Conservation (phyloP, 2,888 invertebrate species). For the Caenorhabditis virilis region DNA sequence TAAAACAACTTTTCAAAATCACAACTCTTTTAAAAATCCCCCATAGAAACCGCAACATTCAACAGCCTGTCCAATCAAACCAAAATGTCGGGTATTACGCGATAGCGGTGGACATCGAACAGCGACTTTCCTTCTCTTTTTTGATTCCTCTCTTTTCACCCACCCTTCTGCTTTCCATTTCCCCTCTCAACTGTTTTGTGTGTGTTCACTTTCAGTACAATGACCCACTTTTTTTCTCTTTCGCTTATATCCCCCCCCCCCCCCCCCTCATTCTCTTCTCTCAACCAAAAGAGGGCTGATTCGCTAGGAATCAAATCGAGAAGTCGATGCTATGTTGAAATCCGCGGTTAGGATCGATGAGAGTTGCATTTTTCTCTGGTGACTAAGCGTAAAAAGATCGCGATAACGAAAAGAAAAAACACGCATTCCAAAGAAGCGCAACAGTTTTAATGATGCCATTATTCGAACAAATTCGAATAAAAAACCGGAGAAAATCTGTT, state of each 20-base stretch:
- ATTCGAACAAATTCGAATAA: too few relatives aligned
- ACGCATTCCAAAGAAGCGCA: too few relatives aligned
- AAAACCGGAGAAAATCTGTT: too few relatives aligned
- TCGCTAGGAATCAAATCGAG: constrained; percentile 4
- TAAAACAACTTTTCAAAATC: background rate
- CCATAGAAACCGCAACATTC: background rate
- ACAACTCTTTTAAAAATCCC: background rate
- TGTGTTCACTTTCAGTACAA: background rate
- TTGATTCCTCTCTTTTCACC: too few relatives aligned
- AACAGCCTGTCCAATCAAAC: too few relatives aligned
- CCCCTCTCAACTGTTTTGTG: background rate
- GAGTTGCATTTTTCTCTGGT: too few relatives aligned
- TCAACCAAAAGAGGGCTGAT: constrained; percentile 4
- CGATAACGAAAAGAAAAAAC: too few relatives aligned
- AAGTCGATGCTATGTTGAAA: constrained; percentile 1
- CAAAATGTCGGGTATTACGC: too few relatives aligned
- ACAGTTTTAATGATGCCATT: too few relatives aligned
- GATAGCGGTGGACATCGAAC: too few relatives aligned
- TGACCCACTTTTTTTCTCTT: constrained; percentile 17
- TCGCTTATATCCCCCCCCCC: background rate
- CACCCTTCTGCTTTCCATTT: constrained; percentile 5
- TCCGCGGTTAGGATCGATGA: background rate
- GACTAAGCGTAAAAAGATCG: too few relatives aligned
- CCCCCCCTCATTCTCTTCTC: background rate
- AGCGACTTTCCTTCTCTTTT: too few relatives aligned